These are phyloP conservation scores for Drepanosiphum platanoidis DNA, from an alignment of 2,888 invertebrate species.

Conservation along the genomic window DNA sequence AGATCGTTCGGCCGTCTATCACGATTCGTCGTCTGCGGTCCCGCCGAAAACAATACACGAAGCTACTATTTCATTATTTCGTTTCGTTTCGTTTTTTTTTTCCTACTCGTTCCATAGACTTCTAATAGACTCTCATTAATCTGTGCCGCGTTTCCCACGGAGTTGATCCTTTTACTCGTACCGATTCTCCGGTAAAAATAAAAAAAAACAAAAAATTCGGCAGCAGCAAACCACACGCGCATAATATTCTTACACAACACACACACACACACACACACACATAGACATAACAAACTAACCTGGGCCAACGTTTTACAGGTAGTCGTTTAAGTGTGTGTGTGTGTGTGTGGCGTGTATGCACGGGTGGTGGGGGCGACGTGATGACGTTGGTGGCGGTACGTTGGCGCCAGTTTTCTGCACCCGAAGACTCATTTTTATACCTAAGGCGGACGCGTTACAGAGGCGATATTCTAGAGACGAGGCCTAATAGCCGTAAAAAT, in stretches of 20 bases:
- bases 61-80: conserved; percentile 51
- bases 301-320: conserved; percentile 54
- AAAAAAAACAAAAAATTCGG: conserved; percentile 34
- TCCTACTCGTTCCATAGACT: conserved; percentile 33
- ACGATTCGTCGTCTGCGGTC: conserved; percentile 59
- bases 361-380: neutral
- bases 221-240: conserved; percentile 37
- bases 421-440: conserved; percentile 37
- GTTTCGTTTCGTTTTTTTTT: conserved; percentile 16
- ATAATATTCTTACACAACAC: conserved; percentile 40
- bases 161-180: conserved; percentile 48
- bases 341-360: too few relatives aligned
- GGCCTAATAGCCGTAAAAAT: conserved; percentile 55
- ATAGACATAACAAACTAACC: conserved; percentile 39
- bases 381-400: neutral
- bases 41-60: conserved; percentile 49
- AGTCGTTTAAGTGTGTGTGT: too few relatives aligned
- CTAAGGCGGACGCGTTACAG: conserved; percentile 15
- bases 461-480: conserved; percentile 17
- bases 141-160: conserved; percentile 46
- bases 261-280: neutral
- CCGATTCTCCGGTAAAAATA: conserved; percentile 28
- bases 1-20: conserved; percentile 50
- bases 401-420: conserved; percentile 59
- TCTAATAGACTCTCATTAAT: conserved; percentile 58